Conservation (phyloP, 2,113 vertebrate species). For the Fukomys damarensis region DNA sequence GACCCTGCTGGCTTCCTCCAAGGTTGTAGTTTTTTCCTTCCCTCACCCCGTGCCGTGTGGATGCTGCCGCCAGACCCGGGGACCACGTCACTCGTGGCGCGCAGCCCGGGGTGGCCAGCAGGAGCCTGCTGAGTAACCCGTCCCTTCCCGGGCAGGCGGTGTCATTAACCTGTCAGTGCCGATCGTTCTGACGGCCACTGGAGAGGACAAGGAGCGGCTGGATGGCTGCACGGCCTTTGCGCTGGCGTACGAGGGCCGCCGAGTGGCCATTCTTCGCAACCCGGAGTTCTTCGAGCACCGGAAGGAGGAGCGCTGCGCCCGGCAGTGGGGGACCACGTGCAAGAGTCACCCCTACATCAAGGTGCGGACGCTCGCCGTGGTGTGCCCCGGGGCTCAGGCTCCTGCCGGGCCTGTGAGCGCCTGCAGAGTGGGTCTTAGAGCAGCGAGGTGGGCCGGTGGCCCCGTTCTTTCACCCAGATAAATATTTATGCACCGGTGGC, state of each 20-base stretch:
- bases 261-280: constrained; percentile 97
- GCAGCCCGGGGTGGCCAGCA: neutral
- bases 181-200: constrained; percentile 92
- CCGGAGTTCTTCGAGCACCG: constrained; percentile 97
- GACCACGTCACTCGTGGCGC: neutral
- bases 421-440: neutral
- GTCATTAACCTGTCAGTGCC: constrained; percentile 98
- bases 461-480: constrained; percentile 5
- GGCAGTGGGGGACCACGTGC: constrained; percentile 98
- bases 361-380: constrained; percentile 85
- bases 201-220: constrained; percentile 94
- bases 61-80: too few relatives aligned
- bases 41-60: neutral
- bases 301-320: constrained; percentile 97
- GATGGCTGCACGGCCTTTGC: constrained; percentile 94
- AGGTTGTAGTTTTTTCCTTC: neutral
- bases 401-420: neutral
- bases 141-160: constrained; percentile 88
- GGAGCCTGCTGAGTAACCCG: neutral
- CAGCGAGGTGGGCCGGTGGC: neutral
- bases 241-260: constrained; percentile 89
- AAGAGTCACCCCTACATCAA: constrained; percentile 98
- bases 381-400: neutral
- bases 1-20: neutral
- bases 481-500: neutral